These are phyloP conservation scores for Arizona elegans DNA, from an alignment of 2,113 vertebrate species.

Conservation along the genomic window DNA sequence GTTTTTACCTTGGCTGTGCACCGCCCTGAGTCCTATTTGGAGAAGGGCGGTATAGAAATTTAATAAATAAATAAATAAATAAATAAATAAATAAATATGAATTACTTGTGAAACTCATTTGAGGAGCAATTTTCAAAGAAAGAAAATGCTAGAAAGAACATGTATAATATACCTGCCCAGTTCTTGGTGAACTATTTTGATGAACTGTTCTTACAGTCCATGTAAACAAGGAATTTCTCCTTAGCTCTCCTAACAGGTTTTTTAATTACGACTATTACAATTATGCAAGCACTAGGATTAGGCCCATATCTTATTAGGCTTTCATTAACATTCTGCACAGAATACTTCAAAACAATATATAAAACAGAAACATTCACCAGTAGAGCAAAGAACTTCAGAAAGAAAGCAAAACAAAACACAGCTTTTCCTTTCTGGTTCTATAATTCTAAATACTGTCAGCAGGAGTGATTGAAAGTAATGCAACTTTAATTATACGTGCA, in stretches of 20 bases:
- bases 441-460: not conserved
- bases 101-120: not conserved
- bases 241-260: not conserved
- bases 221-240: not conserved
- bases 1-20: too few species aligned
- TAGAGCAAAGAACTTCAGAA: not conserved
- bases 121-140: not conserved
- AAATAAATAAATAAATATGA: too few species aligned
- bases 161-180: not conserved
- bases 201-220: not conserved
- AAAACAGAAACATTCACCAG: not conserved
- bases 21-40: too few species aligned
- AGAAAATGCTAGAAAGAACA: not conserved
- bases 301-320: not conserved
- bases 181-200: not conserved
- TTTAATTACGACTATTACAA: not conserved
- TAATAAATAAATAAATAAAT: too few species aligned
- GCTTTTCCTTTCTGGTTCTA: not conserved
- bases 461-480: not conserved
- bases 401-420: not conserved
- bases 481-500: not conserved
- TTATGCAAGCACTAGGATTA: not conserved
- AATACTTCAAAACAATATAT: not conserved
- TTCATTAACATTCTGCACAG: not conserved
- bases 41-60: too few species aligned